Evolutionary conservation across 2,113 vertebrate species (phyloP).

Genomic region (Equus przewalskii): DNA sequence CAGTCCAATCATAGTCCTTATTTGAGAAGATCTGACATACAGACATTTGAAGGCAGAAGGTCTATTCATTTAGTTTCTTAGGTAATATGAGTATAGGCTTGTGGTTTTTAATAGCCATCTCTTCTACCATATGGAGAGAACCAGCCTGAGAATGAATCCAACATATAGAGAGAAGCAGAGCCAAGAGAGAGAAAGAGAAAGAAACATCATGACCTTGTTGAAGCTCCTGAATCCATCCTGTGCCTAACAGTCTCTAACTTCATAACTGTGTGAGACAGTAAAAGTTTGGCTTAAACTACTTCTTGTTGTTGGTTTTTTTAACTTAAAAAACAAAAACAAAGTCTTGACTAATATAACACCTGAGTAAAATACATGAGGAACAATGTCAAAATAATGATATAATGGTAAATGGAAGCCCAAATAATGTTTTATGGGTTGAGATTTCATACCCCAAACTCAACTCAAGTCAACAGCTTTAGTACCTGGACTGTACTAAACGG

Average conservation of each 20-base stretch:
- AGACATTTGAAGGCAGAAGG: not conserved
- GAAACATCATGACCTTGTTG: not conserved
- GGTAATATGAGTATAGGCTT: not conserved
- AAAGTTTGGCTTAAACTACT: not conserved
- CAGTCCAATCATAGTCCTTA: not conserved
- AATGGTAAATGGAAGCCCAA: not conserved
- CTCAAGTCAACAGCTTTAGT: not conserved
- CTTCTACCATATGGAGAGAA: slow-evolving; percentile 34
- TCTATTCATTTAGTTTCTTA: not conserved
- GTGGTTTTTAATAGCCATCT: slow-evolving; percentile 5
- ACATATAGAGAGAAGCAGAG: not conserved
- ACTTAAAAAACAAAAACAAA: not conserved
- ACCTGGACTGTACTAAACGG: not conserved
- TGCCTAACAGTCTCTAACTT: not conserved
- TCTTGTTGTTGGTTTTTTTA: not conserved
- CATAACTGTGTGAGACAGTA: not conserved
- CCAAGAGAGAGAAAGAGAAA: not conserved
- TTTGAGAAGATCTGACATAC: not conserved
- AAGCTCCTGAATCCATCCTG: not conserved
- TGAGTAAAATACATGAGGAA: not conserved
- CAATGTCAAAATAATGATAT: slow-evolving; percentile 29
- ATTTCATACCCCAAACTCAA: not conserved
- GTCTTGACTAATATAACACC: not conserved
- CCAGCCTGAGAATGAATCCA: not conserved
- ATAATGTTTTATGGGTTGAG: not conserved